Base-by-base conservation (phyloP, 2,113 vertebrate species). In the Sturnus vulgaris region DNA sequence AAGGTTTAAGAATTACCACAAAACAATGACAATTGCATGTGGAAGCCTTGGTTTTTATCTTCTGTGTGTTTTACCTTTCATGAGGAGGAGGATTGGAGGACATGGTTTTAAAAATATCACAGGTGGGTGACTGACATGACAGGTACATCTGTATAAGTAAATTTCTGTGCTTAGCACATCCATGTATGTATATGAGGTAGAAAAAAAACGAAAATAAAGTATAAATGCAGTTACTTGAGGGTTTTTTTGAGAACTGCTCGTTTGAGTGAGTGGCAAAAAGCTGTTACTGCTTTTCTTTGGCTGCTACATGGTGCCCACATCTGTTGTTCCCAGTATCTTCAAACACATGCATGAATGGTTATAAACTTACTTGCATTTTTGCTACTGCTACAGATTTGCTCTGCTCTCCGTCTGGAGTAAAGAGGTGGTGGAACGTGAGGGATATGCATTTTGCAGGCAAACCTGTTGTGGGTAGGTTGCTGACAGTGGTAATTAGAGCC, bases 371-470 rank as follows among this genome's bases (percentile, higher is more conserved):
- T 80, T 91, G 49, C 44, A 22, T 82, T 75, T 68, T 39, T 89
- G 69, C 65, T 82, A 5, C 64, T 82, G 47, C 35, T 86, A 47
- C 35, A 55, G 0, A 52, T 81, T 73, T 0, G 1, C 64, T 71
- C 25, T 87, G 52, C 20, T 63, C 4, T 93, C 37, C 7, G 12
- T 39, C 19, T 78, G 24, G 49, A 80, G 13, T 14, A 10, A n/a
- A 44, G 33, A 90, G 47, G 73, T 0, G 0, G 22, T 0, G 0
- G 35, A 50, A 46, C 28, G 35, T 0, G 7, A 47, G 18, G 20
- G 10, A 10, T 20, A 33, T 78, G 25, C 33, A 19, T 90, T 76
- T 75, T 70, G 57, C 31, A 70, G 42, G 24, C 13, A 46, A 46
- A 44, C 1, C 7, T 18, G 12, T 12, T 1, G 4, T 10, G 53